Evolutionary conservation across 1,140 invertebrate genomes (phyloP).

Genomic region (Capitella teleta): DNA sequence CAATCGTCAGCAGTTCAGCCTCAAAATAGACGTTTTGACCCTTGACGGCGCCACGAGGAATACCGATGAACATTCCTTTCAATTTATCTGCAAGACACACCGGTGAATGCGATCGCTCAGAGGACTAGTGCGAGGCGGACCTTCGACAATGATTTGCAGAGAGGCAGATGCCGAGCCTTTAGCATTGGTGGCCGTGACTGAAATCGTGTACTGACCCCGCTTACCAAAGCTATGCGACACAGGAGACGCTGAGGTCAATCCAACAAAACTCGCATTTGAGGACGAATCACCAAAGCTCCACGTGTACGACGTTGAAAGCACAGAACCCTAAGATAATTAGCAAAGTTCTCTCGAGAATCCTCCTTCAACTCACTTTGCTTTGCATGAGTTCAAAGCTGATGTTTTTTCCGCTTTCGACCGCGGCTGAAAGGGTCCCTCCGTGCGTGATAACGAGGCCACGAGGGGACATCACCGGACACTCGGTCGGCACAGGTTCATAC

Average conservation of each 20-base stretch:
- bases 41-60: background rate
- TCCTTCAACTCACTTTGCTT: too few relatives aligned
- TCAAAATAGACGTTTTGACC: background rate
- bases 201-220: background rate
- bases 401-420: too few relatives aligned
- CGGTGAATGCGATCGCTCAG: background rate
- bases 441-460: background rate
- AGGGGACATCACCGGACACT: background rate
- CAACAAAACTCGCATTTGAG: too few relatives aligned
- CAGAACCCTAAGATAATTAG: background rate
- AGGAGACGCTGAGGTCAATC: too few relatives aligned
- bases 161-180: background rate
- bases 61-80: background rate
- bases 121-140: background rate
- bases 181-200: background rate
- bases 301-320: background rate
- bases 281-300: background rate
- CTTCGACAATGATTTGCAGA: background rate
- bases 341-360: too few relatives aligned
- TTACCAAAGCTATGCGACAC: background rate
- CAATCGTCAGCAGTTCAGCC: background rate
- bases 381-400: too few relatives aligned
- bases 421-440: too few relatives aligned
- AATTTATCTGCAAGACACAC: slow-evolving; percentile 1
- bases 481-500: background rate